These are phyloP conservation scores for Clavelina lepadiformis DNA, from an alignment of 23 tunicate genomes.

Conservation along the genomic window DNA sequence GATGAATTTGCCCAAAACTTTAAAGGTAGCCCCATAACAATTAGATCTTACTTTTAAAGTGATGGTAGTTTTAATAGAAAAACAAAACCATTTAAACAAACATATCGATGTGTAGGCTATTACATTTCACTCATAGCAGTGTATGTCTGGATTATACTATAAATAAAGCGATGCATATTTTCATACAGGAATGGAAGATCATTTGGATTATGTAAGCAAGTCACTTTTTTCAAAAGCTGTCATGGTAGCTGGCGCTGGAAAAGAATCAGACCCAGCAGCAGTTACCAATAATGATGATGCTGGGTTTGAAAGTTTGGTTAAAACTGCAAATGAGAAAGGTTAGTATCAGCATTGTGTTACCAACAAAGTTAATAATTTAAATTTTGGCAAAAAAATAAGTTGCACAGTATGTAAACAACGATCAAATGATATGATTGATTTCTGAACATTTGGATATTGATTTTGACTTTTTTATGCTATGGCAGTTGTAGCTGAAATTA, in stretches of 20 bases:
- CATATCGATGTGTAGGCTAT: too few relatives aligned
- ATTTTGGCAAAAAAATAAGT: too few relatives aligned
- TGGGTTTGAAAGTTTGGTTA: neutral
- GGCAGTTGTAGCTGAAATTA: too few relatives aligned
- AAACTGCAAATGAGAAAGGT: constrained; percentile 10
- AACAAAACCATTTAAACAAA: neutral
- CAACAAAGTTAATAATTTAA: neutral
- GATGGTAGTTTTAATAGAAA: neutral
- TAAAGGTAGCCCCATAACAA: constrained; percentile 7
- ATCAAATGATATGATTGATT: too few relatives aligned
- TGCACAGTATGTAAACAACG: too few relatives aligned
- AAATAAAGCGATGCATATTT: neutral
- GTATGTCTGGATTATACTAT: too few relatives aligned
- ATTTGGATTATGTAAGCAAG: constrained; percentile 12
- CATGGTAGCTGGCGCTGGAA: constrained; percentile 3
- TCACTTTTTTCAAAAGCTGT: constrained; percentile 10
- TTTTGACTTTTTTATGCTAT: too few relatives aligned
- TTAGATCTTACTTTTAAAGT: neutral
- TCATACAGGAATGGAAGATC: constrained; percentile 28
- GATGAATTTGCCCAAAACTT: constrained; percentile 26
- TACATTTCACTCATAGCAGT: too few relatives aligned
- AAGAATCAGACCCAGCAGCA: neutral
- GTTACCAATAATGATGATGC: constrained; percentile 3
- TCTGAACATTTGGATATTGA: too few relatives aligned
- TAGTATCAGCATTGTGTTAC: neutral